These are phyloP conservation scores for Phalloptychus januarius DNA, from an alignment of 2,797 vertebrate species.

Conservation along the genomic window DNA sequence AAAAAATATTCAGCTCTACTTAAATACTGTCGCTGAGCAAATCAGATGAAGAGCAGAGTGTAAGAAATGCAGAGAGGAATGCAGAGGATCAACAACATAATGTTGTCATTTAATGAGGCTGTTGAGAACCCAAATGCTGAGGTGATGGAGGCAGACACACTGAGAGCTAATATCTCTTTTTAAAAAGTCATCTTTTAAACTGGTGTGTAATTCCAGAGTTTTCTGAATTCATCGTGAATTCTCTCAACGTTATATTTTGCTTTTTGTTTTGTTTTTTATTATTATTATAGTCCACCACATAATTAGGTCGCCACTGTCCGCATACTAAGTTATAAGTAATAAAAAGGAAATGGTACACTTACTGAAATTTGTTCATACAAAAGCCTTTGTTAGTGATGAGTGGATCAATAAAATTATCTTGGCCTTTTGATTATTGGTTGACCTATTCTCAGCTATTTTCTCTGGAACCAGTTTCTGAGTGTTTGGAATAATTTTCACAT, in stretches of 20 bases:
- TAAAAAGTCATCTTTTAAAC: too few relatives aligned
- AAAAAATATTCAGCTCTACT: constrained; percentile 47
- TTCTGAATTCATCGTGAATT: too few relatives aligned
- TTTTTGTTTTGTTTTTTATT: too few relatives aligned
- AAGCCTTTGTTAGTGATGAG: not conserved
- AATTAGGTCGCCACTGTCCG: not conserved
- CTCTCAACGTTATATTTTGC: too few relatives aligned
- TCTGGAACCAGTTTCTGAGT: not conserved
- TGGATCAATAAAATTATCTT: not conserved
- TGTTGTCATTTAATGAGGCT: not conserved
- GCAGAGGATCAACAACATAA: constrained; percentile 11
- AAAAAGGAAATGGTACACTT: not conserved
- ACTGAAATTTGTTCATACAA: not conserved
- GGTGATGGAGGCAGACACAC: not conserved
- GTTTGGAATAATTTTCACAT: not conserved
- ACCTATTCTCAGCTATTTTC: not conserved
- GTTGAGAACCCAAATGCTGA: not conserved
- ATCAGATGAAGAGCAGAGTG: constrained; percentile 24
- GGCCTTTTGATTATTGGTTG: not conserved
- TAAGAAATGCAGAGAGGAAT: constrained; percentile 13
- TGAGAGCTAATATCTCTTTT: not conserved
- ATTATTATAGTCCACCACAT: not conserved
- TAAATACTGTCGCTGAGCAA: constrained; percentile 37
- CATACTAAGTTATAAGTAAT: not conserved
- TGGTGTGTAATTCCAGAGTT: too few relatives aligned